These are phyloP conservation scores for Hyposoter didymator DNA, from an alignment of 2,888 invertebrate genomes.

Conservation along the genomic window DNA sequence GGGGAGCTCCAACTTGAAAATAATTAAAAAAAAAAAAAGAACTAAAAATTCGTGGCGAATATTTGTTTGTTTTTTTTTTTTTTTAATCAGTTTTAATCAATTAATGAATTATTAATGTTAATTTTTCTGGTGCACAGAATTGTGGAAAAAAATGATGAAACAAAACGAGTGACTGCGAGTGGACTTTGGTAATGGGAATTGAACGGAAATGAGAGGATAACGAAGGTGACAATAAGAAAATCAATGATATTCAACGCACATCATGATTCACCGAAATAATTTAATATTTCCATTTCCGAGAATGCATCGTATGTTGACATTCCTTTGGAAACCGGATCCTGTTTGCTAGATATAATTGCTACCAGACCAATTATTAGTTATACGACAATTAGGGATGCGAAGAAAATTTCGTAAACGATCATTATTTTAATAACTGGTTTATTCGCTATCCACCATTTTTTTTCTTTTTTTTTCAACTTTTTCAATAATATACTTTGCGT, in stretches of 20 bases:
- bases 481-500: neutral
- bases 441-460: conserved; percentile 19
- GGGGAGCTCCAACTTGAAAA: neutral
- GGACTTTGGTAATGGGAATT: neutral
- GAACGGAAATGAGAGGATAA: neutral
- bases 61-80: neutral
- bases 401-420: conserved; percentile 62
- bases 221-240: neutral
- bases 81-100: neutral
- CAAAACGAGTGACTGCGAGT: neutral
- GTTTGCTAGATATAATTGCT: conserved; percentile 40
- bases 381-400: conserved; percentile 45
- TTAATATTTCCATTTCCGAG: neutral
- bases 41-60: neutral
- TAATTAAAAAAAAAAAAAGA: neutral
- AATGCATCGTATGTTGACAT: conserved; percentile 17
- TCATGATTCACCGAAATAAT: conserved; percentile 40
- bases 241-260: neutral
- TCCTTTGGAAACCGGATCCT: conserved; percentile 33
- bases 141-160: neutral
- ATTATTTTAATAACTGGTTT: conserved; percentile 62
- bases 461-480: conserved; percentile 6
- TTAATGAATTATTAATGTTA: neutral
- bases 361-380: neutral
- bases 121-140: neutral